Evolutionary conservation across 2,113 vertebrate genomes (phyloP).

Genomic region (Mirza zaza): DNA sequence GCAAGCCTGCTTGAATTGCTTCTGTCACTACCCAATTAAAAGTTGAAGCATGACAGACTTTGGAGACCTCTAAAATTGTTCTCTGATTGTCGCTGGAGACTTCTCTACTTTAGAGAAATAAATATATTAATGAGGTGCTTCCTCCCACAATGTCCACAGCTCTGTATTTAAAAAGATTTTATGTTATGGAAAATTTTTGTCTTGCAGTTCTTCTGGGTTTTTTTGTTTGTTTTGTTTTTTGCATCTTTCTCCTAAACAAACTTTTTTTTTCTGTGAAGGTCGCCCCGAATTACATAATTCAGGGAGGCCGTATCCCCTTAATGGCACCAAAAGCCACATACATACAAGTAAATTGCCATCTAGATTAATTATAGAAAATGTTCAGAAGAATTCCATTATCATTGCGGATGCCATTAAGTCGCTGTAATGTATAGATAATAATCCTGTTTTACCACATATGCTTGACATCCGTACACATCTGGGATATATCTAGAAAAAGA

Average conservation of each 20-base stretch:
- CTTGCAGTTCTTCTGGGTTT: background rate
- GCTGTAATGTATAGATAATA: background rate
- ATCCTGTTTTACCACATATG: background rate
- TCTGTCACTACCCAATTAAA: background rate
- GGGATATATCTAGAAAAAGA: background rate
- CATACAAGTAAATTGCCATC: background rate
- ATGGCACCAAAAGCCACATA: background rate
- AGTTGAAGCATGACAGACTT: background rate
- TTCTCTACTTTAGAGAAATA: background rate
- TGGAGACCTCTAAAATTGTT: background rate
- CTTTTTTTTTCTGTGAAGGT: background rate
- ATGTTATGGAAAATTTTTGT: background rate
- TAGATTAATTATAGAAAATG: conserved; percentile 12
- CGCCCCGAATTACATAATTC: background rate
- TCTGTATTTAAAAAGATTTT: background rate
- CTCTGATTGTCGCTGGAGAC: background rate
- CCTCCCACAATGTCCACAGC: background rate
- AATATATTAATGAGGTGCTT: background rate
- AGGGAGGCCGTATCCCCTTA: background rate
- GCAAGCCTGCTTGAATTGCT: background rate
- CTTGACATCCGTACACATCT: background rate
- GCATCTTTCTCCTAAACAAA: background rate
- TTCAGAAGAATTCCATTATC: conserved; percentile 4
- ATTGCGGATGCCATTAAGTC: background rate
- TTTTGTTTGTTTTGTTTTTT: background rate